Evolutionary conservation across 2,797 vertebrate genomes (phyloP).

Genomic region (Agapornis canus): DNA sequence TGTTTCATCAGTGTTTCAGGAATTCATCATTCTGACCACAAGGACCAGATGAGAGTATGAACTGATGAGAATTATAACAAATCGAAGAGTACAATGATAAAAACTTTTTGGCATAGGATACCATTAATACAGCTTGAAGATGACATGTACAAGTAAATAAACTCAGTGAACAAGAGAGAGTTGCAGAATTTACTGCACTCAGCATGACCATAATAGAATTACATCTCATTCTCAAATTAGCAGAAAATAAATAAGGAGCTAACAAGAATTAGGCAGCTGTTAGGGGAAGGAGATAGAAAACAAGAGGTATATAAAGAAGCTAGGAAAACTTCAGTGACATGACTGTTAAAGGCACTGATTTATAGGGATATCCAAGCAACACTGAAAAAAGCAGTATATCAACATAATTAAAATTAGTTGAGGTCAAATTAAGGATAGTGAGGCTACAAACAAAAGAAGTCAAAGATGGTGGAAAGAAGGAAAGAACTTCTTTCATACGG

Average conservation of each 20-base stretch:
- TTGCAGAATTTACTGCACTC: not conserved
- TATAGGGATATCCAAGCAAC: not conserved
- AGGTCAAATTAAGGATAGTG: not conserved
- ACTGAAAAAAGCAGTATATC: not conserved
- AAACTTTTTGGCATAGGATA: not conserved
- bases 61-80: not conserved
- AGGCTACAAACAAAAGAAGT: not conserved
- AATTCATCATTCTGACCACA: not conserved
- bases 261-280: not conserved
- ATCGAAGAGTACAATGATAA: not conserved
- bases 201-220: not conserved
- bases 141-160: not conserved
- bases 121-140: not conserved
- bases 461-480: not conserved
- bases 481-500: not conserved
- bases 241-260: not conserved
- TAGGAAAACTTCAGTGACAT: not conserved
- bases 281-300: not conserved
- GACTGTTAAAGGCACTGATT: not conserved
- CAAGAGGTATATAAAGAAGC: not conserved
- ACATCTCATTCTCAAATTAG: not conserved
- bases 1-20: accelerated
- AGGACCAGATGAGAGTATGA: not conserved
- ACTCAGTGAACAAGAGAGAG: not conserved
- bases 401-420: not conserved